Evolutionary conservation across 2,113 vertebrate genomes (phyloP), one percentile per base, ranked within the genome.

Genomic region (Forbesichthys agassizii): DNA sequence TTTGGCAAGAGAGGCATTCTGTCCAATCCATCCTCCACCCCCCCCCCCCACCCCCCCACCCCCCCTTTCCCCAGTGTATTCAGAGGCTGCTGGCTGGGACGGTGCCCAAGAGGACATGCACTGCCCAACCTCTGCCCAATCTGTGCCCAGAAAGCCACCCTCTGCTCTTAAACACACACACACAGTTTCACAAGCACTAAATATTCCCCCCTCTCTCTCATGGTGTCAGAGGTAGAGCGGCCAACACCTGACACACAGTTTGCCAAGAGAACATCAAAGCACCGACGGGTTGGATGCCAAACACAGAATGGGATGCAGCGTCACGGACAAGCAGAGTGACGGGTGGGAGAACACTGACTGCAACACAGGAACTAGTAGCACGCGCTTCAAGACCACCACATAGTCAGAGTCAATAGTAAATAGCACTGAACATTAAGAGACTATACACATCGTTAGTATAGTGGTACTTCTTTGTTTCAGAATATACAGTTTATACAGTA

Each of bases 281-380:
- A 85, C 85, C 70, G 69, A 85, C 79, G 61, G 78, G 78, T 87
- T 83, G 72, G 82, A 91, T 88, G 90, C 80, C 90, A 91, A 91
- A 91, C 85, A 91, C 88, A 88, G 72, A 83, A 91, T 90, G 88
- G 83, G 81, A 91, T 90, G 90, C 79, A 87, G 83, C 80, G 77
- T 85, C 88, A 90, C 88, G 88, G 80, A 90, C 88, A 91, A 90
- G 90, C 88, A 85, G 88, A 88, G 90, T 85, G 85, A 88, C 86
- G 72, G 85, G 86, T 80, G 86, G 88, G 77, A 77, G 82, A 85
- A 77, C 79, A 72, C 85, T 85, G 84, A 82, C 83, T 84, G 83
- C 78, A 81, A 18, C 18, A 85, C 78, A 47, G 83, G 69, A 68
- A 81, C 73, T 78, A 83, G 77, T 49, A 75, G 87, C 66, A 16